Evolutionary conservation across 2,888 invertebrate species (phyloP), one percentile per base, ranked within the genome.

Genomic region (Dromius quadrimaculatus): DNA sequence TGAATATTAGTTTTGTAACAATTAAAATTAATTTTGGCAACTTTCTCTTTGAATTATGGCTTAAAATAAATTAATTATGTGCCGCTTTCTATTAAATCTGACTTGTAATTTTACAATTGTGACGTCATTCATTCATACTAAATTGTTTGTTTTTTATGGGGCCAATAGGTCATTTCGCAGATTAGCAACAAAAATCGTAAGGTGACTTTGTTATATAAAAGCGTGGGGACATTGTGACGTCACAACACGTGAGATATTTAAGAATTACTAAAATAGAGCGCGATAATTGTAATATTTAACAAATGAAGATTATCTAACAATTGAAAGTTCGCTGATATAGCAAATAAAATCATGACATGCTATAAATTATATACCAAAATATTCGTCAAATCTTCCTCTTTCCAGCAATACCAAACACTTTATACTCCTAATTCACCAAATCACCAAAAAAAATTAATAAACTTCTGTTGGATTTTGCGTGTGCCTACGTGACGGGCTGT

Each of bases 401-500:
- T 69, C 36, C 9, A 19, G 17, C 20, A 57, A 45, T 47, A 61
- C 36, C 13, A 59, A 54, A 66, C 15, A 38, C 32, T 9, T 28
- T 22, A 20, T 11, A 20, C 13, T 45, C 47, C 22, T 23, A 61
- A 70, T 70, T 70, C 62, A 70, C 4, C 6, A 70, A 62, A 28
- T 15, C n/a, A n/a, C n/a, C 11, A 6, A 36, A n/a, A n/a, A 68
- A 68, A 54, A 43, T 11, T 28, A n/a, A n/a, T n/a, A n/a, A n/a
- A 11, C 36, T 50, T 34, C 22, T 19, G 22, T n/a, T 5, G 17
- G 4, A 23, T 32, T 34, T 45, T 76, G 77, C 79, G 74, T 80
- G 81, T 84, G 85, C 85, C 83, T 85, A 85, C 85, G 85, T 85
- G 85, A 85, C 85, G 83, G 75, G 76, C 78, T 79, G 81, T 76